Percentiles rank a stretch among this genome's conserved stretches.
Evolutionary conservation across 2,888 invertebrate genomes (phyloP).

Genomic region (Adineta ricciae): DNA sequence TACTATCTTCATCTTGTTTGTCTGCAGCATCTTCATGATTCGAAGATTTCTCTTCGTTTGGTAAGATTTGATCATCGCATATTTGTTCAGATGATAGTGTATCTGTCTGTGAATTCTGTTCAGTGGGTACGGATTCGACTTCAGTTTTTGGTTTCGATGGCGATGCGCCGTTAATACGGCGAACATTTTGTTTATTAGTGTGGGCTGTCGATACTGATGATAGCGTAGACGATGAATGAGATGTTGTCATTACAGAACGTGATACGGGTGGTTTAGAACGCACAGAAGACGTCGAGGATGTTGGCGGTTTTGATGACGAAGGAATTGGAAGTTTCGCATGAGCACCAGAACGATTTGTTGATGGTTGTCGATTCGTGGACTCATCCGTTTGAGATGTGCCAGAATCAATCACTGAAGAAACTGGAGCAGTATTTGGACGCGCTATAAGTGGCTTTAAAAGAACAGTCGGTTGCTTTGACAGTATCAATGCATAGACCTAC

Average conservation of each 20-base stretch:
- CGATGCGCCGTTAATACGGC: neutral
- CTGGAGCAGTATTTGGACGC: neutral
- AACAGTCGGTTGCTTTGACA: too few species aligned
- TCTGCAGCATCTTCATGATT: neutral
- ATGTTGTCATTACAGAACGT: neutral
- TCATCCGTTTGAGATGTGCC: neutral
- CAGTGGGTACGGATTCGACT: neutral
- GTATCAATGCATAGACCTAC: too few species aligned
- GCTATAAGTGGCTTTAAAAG: neutral
- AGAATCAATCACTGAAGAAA: neutral
- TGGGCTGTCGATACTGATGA: neutral
- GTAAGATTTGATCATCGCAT: neutral
- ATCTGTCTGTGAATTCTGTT: neutral
- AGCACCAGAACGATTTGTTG: neutral
- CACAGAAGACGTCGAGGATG: neutral
- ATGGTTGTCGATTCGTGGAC: neutral
- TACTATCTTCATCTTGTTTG: neutral
- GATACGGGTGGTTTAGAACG: neutral
- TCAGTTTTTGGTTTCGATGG: neutral
- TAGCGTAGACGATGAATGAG: neutral
- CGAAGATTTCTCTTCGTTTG: neutral
- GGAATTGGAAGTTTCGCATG: neutral
- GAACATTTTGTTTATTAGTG: neutral
- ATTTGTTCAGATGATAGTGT: neutral
- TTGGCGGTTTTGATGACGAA: neutral